These are phyloP conservation scores for Sinosuthora webbiana DNA, from an alignment of 2,113 vertebrate species.

Conservation along the genomic window DNA sequence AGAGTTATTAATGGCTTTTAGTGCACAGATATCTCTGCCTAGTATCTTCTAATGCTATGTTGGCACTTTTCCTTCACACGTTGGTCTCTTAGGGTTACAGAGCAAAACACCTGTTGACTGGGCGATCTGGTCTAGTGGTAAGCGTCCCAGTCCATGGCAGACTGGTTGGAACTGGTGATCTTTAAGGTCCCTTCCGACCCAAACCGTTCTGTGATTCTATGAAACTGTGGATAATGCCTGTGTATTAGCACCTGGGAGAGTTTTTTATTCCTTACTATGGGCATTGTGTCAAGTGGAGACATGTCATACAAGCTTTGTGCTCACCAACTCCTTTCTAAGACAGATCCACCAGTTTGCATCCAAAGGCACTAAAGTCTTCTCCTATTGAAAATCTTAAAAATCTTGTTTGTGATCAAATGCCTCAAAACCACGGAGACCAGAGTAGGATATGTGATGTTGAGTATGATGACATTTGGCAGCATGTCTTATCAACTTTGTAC, in stretches of 20 bases:
- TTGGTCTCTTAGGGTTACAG: fast-evolving
- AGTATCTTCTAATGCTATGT: neutral
- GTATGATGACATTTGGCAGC: neutral
- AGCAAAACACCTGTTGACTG: neutral
- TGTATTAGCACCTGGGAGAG: neutral
- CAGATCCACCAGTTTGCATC: neutral
- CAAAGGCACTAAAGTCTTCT: neutral
- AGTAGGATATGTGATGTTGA: neutral
- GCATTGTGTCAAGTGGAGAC: neutral
- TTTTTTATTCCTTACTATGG: neutral
- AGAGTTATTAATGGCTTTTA: neutral
- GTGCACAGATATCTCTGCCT: neutral
- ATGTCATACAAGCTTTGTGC: neutral
- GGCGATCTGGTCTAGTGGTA: neutral
- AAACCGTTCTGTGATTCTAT: neutral
- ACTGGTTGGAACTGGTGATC: neutral
- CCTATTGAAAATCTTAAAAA: neutral
- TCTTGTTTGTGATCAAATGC: neutral
- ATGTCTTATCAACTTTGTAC: neutral
- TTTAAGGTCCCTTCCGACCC: neutral
- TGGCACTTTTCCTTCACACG: neutral
- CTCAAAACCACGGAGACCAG: neutral
- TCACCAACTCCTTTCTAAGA: neutral
- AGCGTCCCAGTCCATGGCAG: neutral
- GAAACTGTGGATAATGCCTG: neutral